Percentiles rank a stretch among this genome's conserved stretches.
Evolutionary conservation across 2,797 vertebrate species (phyloP).

Genomic region (Etheostoma perlongum): DNA sequence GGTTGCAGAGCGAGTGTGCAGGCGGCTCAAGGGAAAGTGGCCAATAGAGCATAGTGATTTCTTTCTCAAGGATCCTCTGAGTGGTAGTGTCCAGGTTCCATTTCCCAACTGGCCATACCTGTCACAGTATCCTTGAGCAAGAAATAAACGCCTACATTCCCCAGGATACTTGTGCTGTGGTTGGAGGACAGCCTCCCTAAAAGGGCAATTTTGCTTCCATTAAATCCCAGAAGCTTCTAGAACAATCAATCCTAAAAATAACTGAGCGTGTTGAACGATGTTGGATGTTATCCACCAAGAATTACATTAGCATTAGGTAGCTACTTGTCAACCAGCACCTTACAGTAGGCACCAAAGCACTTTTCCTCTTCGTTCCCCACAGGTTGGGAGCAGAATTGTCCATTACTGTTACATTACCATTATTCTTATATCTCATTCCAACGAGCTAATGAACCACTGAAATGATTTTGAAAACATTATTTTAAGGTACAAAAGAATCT

Average conservation of each 20-base stretch:
- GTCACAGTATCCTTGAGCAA: slow-evolving; percentile 58
- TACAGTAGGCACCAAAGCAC: too few relatives aligned
- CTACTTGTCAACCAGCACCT: too few relatives aligned
- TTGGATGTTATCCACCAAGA: too few relatives aligned
- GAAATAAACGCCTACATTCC: slow-evolving; percentile 41
- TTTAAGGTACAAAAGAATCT: too few relatives aligned
- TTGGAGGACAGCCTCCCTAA: slow-evolving; percentile 26
- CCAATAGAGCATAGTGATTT: slow-evolving; percentile 30
- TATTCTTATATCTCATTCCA: too few relatives aligned
- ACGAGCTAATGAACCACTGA: too few relatives aligned
- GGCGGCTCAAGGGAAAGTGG: slow-evolving; percentile 34
- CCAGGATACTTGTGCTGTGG: slow-evolving; percentile 11
- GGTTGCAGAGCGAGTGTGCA: slow-evolving; percentile 2
- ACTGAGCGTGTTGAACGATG: too few relatives aligned
- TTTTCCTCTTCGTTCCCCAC: too few relatives aligned
- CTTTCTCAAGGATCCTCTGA: slow-evolving; percentile 54
- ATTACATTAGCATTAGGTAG: too few relatives aligned
- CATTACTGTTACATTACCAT: too few relatives aligned
- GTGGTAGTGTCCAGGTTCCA: slow-evolving; percentile 41
- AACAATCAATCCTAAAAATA: background rate
- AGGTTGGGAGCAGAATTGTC: too few relatives aligned
- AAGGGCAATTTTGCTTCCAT: slow-evolving; percentile 23
- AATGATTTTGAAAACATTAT: too few relatives aligned
- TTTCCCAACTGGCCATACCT: slow-evolving; percentile 37
- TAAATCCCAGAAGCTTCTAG: slow-evolving; percentile 24